Evolutionary conservation across 2,888 invertebrate species (phyloP), one percentile per base, ranked within the genome.

Genomic region (Stomorhina lunata): DNA sequence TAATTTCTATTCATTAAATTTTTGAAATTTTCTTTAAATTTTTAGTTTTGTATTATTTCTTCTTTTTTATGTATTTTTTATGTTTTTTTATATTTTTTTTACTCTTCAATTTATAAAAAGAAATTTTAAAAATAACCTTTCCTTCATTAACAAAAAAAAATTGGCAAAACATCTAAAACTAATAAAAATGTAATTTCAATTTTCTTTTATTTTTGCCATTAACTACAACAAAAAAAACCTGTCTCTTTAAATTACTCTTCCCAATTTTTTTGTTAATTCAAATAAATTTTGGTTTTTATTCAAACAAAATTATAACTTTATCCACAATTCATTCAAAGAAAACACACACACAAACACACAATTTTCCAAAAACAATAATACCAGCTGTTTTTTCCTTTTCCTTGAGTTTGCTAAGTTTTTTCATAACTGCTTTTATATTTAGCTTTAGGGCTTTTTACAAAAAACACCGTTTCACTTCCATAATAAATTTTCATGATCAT

Each of bases 351-450:
- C 61, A 53, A n/a, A 59, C 32, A 53, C 20, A 69, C 37, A 61
- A 20, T 53, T 63, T 71, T 81, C 81, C 85, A 85, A 84, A 63
- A 10, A 43, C 27, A 34, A 12, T 32, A 45, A 45, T 43, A 65
- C 77, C 82, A 82, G 80, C 87, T 82, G 82, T 82, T 82, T 63
- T 69, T 65, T n/a, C n/a, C n/a, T n/a, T n/a, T n/a, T n/a, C n/a
- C n/a, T n/a, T n/a, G n/a, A n/a, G n/a, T n/a, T n/a, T n/a, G n/a
- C n/a, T n/a, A n/a, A n/a, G n/a, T n/a, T 40, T 61, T 61, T 29
- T 69, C 63, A 78, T 84, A 84, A 84, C 84, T 82, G 84, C 84
- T 84, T 82, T n/a, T n/a, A n/a, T 55, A 80, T 77, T 65, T 82
- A 77, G 84, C 84, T 76, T 73, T 25, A 80, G 81, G 84, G 75